Percentiles rank a stretch among this genome's conserved stretches.
phyloP scores from a whole-genome alignment of 30 jellyfish, hydroid and myxozoan genomes.

The Pseudorhiza aurosa region DNA sequence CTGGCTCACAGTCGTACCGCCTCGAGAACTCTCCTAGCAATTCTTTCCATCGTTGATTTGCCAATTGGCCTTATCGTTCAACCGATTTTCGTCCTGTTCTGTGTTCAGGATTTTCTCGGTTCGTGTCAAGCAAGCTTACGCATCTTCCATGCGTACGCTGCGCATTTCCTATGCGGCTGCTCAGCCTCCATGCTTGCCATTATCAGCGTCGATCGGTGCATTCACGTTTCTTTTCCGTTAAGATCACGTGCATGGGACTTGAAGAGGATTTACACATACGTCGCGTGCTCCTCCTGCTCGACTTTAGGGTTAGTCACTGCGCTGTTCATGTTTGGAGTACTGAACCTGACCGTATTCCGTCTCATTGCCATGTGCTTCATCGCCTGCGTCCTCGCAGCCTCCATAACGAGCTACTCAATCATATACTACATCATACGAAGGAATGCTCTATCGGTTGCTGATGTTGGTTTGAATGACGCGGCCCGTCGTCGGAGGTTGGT shows the following conservation, averaged over 20 bases:
- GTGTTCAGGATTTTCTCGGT: neutral
- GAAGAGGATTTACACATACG: neutral
- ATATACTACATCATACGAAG: neutral
- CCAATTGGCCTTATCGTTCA: neutral
- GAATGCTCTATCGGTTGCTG: neutral
- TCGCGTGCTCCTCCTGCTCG: neutral
- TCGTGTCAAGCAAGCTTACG: neutral
- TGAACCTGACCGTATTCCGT: neutral
- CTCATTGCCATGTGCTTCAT: neutral
- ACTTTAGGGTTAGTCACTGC: neutral
- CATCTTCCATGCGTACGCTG: neutral
- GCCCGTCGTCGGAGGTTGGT: neutral
- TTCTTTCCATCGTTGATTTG: neutral
- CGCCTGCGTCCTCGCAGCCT: neutral
- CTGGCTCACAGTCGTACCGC: neutral
- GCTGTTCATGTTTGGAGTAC: neutral
- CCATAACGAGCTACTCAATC: neutral
- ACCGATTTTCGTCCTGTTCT: constrained; percentile 1
- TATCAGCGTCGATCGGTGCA: constrained; percentile 25
- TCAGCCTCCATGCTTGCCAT: constrained; percentile 7
- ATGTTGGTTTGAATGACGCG: neutral
- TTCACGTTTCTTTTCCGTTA: constrained; percentile 13
- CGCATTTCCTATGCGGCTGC: constrained; percentile 32
- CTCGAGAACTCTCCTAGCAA: constrained; percentile 2
- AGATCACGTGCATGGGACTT: constrained; percentile 20